Base-by-base conservation (phyloP, 2,888 invertebrate species). In the Spilosoma lubricipeda region DNA sequence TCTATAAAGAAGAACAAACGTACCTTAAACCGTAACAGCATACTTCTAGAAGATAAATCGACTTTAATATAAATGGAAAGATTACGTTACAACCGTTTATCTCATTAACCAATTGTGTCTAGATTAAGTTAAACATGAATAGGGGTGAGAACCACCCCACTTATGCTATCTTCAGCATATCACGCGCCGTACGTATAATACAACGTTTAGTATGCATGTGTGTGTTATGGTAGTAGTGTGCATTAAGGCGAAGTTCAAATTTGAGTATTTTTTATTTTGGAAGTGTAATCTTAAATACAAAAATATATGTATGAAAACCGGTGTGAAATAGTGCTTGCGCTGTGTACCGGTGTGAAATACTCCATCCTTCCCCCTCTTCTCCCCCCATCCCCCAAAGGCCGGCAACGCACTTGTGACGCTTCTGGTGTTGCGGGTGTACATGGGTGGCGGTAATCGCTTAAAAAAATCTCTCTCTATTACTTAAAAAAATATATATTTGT, bases 41-140 rank as follows among this genome's bases (percentile, higher is more conserved):
- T 59, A 59, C 27, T 59, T 59, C 15, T 27, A 59, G 59, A 59
- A 59, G 59, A 63, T 7, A 30, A 63, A 30, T 63, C 2, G 8
- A 5, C 18, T 2, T 63, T 18, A 30, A 63, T 63, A 15, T 27
- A 63, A 13, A 63, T 30, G 63, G 20, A 42, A 30, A 63, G 20
- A 42, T 56, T 52, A 76, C 30, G 69, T 80, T 76, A 79, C 79
- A 79, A 79, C 79, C 75, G 78, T 79, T 67, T 75, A 76, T 23
- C 67, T 84, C 77, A 80, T 83, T 83, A 84, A 81, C 76, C 85
- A 80, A 84, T 83, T 77, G 85, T 80, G 83, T 82, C 52, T 72
- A 81, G 78, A 69, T 79, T 56, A 56, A 78, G 75, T 80, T 81
- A 75, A 76, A 39, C 52, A 52, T 76, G 82, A 82, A 85, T 85